Percentiles rank a stretch among this genome's conserved stretches.
Conservation (phyloP, 1,140 invertebrate species). For the Sarcophaga peregrina region DNA sequence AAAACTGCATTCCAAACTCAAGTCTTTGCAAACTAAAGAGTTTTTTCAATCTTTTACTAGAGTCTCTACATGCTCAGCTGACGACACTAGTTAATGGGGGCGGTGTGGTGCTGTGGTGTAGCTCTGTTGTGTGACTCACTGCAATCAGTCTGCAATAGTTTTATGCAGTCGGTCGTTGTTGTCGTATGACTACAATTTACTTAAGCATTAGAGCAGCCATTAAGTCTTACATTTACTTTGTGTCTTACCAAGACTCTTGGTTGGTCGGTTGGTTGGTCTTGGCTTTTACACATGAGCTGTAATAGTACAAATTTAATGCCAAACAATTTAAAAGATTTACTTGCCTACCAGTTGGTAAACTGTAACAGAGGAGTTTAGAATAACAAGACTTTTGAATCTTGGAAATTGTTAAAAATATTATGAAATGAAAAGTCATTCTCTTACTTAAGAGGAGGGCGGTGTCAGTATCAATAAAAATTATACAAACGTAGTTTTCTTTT, state of each 20-base stretch:
- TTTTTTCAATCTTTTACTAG: neutral
- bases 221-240: conserved; percentile 2
- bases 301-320: too few species aligned
- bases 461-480: too few species aligned
- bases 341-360: too few species aligned
- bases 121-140: neutral
- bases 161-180: neutral
- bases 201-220: neutral
- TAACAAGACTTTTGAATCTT: too few species aligned
- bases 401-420: too few species aligned
- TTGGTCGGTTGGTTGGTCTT: too few species aligned
- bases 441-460: too few species aligned
- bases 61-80: neutral
- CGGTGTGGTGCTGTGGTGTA: neutral
- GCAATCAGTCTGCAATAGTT: neutral
- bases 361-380: too few species aligned
- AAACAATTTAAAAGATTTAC: too few species aligned
- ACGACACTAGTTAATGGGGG: neutral
- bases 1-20: conserved; percentile 6
- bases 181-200: neutral
- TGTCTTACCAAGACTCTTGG: neutral
- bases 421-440: too few species aligned
- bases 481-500: too few species aligned
- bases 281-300: too few species aligned
- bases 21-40: neutral